phyloP scores from a whole-genome alignment of 2,888 invertebrate species.

The Seira sanloemensis region DNA sequence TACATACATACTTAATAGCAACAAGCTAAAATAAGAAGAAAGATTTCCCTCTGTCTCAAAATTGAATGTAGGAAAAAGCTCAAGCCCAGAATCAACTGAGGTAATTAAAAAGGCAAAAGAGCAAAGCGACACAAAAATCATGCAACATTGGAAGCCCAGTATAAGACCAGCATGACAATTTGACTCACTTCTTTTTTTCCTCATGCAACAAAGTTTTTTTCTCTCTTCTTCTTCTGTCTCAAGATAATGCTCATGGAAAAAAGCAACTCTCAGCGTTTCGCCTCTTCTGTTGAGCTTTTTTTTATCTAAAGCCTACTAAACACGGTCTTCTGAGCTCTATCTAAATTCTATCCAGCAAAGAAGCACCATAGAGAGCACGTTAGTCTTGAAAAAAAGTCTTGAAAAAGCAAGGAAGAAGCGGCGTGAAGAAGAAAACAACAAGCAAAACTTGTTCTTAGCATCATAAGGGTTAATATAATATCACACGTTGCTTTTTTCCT shows the following conservation, averaged over 20 bases:
- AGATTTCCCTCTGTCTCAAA: no score
- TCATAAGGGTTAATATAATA: neutral
- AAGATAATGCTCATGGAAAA: conserved; percentile 4
- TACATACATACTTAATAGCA: no score
- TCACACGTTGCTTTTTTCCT: neutral
- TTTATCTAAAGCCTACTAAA: neutral
- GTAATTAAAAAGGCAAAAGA: neutral
- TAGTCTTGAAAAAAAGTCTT: conserved; percentile 33
- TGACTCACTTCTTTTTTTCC: neutral
- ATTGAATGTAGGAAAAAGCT: neutral
- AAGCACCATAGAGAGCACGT: conserved; percentile 49
- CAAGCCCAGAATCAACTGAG: neutral
- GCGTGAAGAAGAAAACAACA: conserved; percentile 37
- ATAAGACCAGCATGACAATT: neutral
- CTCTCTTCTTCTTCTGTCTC: no score
- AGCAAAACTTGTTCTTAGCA: conserved; percentile 3
- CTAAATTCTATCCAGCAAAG: conserved; percentile 36
- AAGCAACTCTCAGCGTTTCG: neutral
- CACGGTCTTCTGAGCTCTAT: conserved; percentile 18
- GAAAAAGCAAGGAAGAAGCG: conserved; percentile 48
- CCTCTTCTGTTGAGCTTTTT: neutral
- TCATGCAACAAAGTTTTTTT: conserved; percentile 1
- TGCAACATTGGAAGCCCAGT: neutral
- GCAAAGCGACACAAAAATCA: neutral
- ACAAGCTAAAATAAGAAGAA: no score